phyloP scores from a whole-genome alignment of 2,113 vertebrate genomes.

The Clupea harengus region DNA sequence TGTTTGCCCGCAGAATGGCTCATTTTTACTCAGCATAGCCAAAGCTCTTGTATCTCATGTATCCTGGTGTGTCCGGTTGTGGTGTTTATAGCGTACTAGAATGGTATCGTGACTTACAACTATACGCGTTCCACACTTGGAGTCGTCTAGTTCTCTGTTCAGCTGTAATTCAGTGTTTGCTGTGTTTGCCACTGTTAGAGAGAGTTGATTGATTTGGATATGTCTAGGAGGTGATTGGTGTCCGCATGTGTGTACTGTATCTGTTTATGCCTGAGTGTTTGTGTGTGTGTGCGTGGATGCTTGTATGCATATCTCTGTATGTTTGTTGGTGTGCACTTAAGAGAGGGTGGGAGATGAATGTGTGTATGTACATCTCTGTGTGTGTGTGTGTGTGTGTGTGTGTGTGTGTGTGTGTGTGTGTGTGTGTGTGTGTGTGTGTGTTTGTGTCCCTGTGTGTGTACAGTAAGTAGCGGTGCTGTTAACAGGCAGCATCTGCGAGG shows the following conservation, averaged over 20 bases:
- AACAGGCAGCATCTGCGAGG: slow-evolving; percentile 23
- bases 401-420: slow-evolving; percentile 4
- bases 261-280: neutral
- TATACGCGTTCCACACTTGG: neutral
- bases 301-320: neutral
- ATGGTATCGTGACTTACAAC: neutral
- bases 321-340: too few species aligned
- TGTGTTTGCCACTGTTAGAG: neutral
- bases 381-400: neutral
- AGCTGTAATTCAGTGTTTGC: neutral
- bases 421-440: neutral
- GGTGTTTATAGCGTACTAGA: neutral
- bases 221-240: neutral
- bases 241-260: neutral
- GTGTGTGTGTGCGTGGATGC: neutral
- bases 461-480: slow-evolving; percentile 15
- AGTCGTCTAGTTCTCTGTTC: neutral
- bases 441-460: slow-evolving; percentile 47
- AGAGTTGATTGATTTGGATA: neutral
- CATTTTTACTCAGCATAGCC: neutral
- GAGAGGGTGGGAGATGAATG: neutral
- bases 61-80: neutral
- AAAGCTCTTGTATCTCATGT: neutral
- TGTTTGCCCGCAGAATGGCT: neutral
- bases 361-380: neutral